A percentile compares a stretch with the other conserved stretches of the same genome.
Conservation (phyloP, 2,113 vertebrate species). For the Tichodroma muraria region DNA sequence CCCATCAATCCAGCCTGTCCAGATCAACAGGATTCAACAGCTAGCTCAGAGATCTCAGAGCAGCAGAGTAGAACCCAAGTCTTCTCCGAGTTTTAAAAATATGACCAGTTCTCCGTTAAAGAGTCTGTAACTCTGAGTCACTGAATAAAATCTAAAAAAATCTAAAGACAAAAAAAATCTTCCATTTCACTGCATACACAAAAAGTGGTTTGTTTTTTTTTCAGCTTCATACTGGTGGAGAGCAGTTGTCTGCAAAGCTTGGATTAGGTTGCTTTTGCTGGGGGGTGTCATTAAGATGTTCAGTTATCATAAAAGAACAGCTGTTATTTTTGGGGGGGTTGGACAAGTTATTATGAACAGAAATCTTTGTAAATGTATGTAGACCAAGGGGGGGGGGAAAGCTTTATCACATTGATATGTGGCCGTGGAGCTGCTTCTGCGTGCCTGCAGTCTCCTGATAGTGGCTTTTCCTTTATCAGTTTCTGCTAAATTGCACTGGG, state of each 20-base stretch:
- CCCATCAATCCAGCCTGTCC: neutral
- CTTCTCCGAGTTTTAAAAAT: neutral
- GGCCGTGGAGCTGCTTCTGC: rapidly evolving
- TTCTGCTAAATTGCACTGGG: neutral
- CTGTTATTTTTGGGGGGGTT: neutral
- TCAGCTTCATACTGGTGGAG: neutral
- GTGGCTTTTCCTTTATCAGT: neutral
- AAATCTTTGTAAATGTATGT: neutral
- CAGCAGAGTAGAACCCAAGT: neutral
- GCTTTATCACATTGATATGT: neutral
- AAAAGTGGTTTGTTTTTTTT: neutral
- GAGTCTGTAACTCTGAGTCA: neutral
- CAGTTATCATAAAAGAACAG: neutral
- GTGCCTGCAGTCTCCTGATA: neutral
- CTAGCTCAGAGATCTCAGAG: neutral
- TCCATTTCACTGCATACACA: neutral
- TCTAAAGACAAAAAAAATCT: neutral
- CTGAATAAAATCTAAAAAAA: neutral
- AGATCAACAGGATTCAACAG: neutral
- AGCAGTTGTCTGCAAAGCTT: neutral
- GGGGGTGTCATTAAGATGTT: neutral
- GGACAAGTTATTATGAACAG: neutral
- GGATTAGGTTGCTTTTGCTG: neutral
- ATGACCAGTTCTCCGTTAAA: neutral
- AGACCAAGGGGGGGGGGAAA: rapidly evolving